Evolutionary conservation across 2,113 vertebrate genomes (phyloP).

Genomic region (Megaleporinus macrocephalus): DNA sequence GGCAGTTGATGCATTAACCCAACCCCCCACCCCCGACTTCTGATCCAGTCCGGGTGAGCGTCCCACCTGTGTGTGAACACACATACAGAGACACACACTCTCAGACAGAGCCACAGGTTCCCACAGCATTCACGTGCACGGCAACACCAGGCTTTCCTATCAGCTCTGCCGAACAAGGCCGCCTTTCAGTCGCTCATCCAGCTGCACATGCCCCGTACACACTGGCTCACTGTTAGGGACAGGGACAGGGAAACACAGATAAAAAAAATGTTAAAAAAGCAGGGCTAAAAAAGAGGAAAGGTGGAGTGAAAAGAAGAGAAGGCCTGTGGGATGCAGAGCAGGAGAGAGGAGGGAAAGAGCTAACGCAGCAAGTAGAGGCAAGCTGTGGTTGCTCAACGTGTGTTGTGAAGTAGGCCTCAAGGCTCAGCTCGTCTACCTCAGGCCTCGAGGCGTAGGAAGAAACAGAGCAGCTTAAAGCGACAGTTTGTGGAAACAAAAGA

Average conservation of each 20-base stretch:
- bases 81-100: slow-evolving; percentile 53
- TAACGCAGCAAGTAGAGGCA: slow-evolving; percentile 36
- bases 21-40: slow-evolving; percentile 13
- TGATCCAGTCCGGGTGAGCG: slow-evolving; percentile 50
- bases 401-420: background rate
- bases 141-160: slow-evolving; percentile 71
- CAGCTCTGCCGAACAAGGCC: slow-evolving; percentile 77
- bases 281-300: slow-evolving; percentile 49
- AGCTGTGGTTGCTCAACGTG: background rate
- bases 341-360: background rate
- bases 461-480: background rate
- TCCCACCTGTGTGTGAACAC: slow-evolving; percentile 63
- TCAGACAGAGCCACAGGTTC: slow-evolving; percentile 64
- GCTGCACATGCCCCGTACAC: slow-evolving; percentile 76
- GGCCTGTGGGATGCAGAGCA: slow-evolving; percentile 19
- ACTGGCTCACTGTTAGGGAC: slow-evolving; percentile 75
- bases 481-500: too few species aligned
- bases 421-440: slow-evolving; percentile 12
- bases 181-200: slow-evolving; percentile 77
- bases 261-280: slow-evolving; percentile 28
- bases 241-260: slow-evolving; percentile 45
- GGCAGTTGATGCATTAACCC: slow-evolving; percentile 38
- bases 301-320: slow-evolving; percentile 52
- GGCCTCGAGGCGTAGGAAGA: slow-evolving; percentile 12
- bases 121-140: slow-evolving; percentile 64